A percentile compares a stretch with the other conserved stretches of the same genome.
phyloP scores from a whole-genome alignment of 2,888 invertebrate species.

The Agonopterix alstromeriana region DNA sequence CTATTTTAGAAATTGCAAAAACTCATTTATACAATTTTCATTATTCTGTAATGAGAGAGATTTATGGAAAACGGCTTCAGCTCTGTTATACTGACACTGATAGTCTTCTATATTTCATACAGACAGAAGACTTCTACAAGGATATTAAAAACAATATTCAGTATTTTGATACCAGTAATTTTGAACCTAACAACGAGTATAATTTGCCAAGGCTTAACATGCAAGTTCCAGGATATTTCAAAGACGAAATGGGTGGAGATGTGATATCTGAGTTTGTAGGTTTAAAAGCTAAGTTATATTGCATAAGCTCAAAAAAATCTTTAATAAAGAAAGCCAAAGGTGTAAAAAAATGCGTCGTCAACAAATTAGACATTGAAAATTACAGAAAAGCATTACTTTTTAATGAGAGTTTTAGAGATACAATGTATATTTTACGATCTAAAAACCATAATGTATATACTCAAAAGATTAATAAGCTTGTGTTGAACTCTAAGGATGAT shows the following conservation, averaged over 20 bases:
- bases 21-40: background rate
- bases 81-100: conserved; percentile 13
- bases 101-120: conserved; percentile 8
- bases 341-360: background rate
- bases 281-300: conserved; percentile 10
- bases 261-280: conserved; percentile 11
- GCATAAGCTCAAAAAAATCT: conserved; percentile 1
- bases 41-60: too few species aligned
- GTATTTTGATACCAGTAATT: conserved; percentile 13
- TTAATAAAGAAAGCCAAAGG: conserved; percentile 8
- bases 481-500: too few species aligned
- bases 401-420: too few species aligned
- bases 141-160: conserved; percentile 8
- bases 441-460: too few species aligned
- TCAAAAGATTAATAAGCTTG: too few species aligned
- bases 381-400: too few species aligned
- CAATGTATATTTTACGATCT: too few species aligned
- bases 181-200: conserved; percentile 3
- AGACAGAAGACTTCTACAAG: conserved; percentile 9
- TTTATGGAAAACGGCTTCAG: too few species aligned
- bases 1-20: conserved; percentile 10
- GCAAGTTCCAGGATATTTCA: conserved; percentile 9
- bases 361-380: too few species aligned
- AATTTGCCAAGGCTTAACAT: conserved; percentile 6
- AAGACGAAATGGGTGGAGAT: conserved; percentile 12